Conservation (phyloP, 2,797 vertebrate species). For the Enteromius trimaculatus region DNA sequence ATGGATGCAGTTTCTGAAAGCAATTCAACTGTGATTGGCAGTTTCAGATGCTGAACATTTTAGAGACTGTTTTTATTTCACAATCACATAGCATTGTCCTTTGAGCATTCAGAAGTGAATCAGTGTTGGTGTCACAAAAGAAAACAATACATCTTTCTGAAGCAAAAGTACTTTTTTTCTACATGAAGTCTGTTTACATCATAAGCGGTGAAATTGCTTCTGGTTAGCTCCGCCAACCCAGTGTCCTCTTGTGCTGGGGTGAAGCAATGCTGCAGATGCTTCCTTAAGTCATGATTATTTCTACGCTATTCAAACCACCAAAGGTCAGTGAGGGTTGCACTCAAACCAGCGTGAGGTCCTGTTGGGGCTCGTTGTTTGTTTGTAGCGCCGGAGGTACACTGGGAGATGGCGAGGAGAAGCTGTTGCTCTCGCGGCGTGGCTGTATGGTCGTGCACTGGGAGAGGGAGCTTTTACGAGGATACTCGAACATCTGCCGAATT, state of each 20-base stretch:
- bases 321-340: neutral
- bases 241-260: slow-evolving; percentile 21
- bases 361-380: slow-evolving; percentile 23
- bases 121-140: slow-evolving; percentile 1
- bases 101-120: neutral
- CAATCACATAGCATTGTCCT: slow-evolving; percentile 2
- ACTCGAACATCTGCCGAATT: slow-evolving; percentile 58
- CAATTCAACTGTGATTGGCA: neutral
- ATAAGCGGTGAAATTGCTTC: slow-evolving; percentile 14
- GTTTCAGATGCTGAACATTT: neutral
- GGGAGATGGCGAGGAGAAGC: slow-evolving; percentile 37
- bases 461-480: slow-evolving; percentile 50
- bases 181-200: neutral
- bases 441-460: slow-evolving; percentile 58
- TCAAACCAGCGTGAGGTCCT: slow-evolving; percentile 41
- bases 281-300: slow-evolving; percentile 40
- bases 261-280: slow-evolving; percentile 27
- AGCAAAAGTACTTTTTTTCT: neutral
- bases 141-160: neutral
- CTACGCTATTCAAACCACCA: slow-evolving; percentile 12
- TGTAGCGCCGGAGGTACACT: slow-evolving; percentile 12
- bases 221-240: slow-evolving; percentile 18
- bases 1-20: neutral
- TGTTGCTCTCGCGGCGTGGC: slow-evolving; percentile 54
- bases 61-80: neutral